Percentiles rank a stretch among this genome's conserved stretches.
Conservation (phyloP, 2,888 invertebrate species). For the Philaethria dido region DNA sequence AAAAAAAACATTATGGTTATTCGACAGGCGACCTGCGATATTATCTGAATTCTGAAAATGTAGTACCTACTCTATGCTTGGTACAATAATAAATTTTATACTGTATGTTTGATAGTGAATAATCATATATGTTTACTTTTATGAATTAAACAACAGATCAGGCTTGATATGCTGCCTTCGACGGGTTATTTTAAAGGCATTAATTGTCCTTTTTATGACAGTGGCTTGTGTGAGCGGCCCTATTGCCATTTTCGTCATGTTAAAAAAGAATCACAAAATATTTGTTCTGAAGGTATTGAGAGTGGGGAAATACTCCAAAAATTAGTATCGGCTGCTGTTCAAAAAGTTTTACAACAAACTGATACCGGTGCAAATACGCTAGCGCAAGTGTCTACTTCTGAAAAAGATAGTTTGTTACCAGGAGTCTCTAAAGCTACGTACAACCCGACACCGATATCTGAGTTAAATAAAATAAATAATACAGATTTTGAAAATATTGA, state of each 20-base stretch:
- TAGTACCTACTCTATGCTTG: constrained; percentile 28
- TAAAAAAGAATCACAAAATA: constrained; percentile 85
- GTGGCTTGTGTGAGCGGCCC: constrained; percentile 91
- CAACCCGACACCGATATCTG: constrained; percentile 87
- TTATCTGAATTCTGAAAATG: constrained; percentile 12
- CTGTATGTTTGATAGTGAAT: constrained; percentile 36
- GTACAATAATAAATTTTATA: constrained; percentile 28
- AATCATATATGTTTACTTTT: constrained; percentile 25
- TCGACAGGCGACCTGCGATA: constrained; percentile 7
- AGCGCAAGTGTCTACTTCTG: constrained; percentile 43
- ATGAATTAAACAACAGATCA: constrained; percentile 38
- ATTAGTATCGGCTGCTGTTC: constrained; percentile 85
- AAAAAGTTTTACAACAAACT: constrained; percentile 83
- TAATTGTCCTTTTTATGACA: constrained; percentile 93
- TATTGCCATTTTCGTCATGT: constrained; percentile 96
- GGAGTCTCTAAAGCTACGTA: constrained; percentile 75
- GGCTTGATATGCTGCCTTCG: constrained; percentile 91
- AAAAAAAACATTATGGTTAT: constrained; percentile 20
- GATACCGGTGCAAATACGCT: constrained; percentile 57
- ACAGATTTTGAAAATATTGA: constrained; percentile 60
- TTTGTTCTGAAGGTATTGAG: constrained; percentile 69
- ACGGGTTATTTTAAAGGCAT: constrained; percentile 94
- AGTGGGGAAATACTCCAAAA: constrained; percentile 82
- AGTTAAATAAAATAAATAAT: constrained; percentile 78
- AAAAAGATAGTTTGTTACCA: constrained; percentile 54